Conservation (phyloP, 2,113 vertebrate species). For the chimpanzee (Pan troglodytes) region DNA sequence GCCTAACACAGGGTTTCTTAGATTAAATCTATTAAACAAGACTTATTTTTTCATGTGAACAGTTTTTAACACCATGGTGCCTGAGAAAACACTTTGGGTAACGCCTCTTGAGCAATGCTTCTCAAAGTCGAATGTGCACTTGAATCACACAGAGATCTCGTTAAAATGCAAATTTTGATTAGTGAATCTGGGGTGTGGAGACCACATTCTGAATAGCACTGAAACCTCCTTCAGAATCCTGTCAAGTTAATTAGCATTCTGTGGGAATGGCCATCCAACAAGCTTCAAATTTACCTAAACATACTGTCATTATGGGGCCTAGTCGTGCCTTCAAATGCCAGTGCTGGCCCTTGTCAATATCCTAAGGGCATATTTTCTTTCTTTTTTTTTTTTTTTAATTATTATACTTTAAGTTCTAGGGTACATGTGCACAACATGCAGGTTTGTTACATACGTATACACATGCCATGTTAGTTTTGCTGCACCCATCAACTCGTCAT, state of each 20-base stretch:
- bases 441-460: no score
- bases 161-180: constrained; percentile 36
- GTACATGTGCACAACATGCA: no score
- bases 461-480: no score
- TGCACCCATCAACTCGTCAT: no score
- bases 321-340: neutral
- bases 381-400: no score
- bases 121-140: constrained; percentile 6
- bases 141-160: neutral
- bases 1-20: neutral
- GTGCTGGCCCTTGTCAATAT: neutral
- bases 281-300: neutral
- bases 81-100: neutral
- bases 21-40: constrained; percentile 20
- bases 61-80: neutral
- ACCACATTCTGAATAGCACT: neutral
- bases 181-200: neutral
- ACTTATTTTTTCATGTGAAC: neutral
- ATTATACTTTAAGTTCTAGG: no score
- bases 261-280: neutral
- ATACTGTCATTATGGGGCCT: neutral
- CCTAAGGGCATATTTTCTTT: neutral
- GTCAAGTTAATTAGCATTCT: neutral
- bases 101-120: neutral
- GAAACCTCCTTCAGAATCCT: constrained; percentile 21